phyloP scores from a whole-genome alignment of 37 sponge, comb jelly and placozoan genomes.

The Tethya wilhelma region DNA sequence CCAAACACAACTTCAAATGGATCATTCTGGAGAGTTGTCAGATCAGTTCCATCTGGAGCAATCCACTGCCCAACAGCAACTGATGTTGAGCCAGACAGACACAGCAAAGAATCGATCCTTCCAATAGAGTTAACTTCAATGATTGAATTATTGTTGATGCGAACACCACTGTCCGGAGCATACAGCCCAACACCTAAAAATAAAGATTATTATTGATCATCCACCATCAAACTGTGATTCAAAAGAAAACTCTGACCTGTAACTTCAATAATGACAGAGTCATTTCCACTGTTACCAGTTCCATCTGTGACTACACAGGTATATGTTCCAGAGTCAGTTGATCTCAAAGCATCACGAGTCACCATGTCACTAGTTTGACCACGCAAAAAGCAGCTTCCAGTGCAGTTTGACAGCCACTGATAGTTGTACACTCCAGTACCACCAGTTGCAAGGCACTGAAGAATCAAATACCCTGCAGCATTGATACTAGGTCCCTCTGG shows the following conservation, averaged over 20 bases:
- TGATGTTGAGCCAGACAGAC: slow-evolving; percentile 5
- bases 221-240: not conserved
- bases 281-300: slow-evolving; percentile 24
- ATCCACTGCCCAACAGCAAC: slow-evolving; percentile 1
- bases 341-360: slow-evolving; percentile 11
- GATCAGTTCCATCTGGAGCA: slow-evolving; percentile 3
- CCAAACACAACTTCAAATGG: slow-evolving; percentile 18
- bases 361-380: not conserved
- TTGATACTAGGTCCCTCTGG: slow-evolving; percentile 6
- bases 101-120: not conserved
- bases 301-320: slow-evolving; percentile 13
- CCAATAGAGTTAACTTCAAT: slow-evolving; percentile 5
- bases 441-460: slow-evolving; percentile 2
- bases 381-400: slow-evolving; percentile 6
- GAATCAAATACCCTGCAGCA: slow-evolving; percentile 4
- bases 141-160: not conserved
- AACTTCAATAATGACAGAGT: not conserved
- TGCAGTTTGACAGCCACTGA: slow-evolving; percentile 21
- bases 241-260: not conserved
- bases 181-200: slow-evolving; percentile 8
- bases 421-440: slow-evolving; percentile 25
- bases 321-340: slow-evolving; percentile 13
- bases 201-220: not conserved
- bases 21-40: slow-evolving; percentile 7
- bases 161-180: not conserved